These are phyloP conservation scores for Camptogramma bilineatum DNA, from an alignment of 2,888 invertebrate genomes.

Conservation along the genomic window DNA sequence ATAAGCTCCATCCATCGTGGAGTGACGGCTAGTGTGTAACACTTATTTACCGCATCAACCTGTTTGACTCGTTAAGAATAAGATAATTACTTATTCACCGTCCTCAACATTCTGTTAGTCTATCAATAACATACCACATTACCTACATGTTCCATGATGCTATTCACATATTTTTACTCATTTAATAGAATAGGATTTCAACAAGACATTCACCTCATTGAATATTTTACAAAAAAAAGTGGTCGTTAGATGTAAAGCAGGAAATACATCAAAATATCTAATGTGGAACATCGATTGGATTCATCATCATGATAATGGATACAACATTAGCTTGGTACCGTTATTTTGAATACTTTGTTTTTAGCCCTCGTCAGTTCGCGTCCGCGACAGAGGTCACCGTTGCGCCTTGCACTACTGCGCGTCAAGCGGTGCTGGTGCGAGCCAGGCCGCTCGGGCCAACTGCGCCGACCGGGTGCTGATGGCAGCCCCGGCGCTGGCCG, in stretches of 20 bases:
- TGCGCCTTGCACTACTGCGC: slow-evolving; percentile 98
- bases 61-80: slow-evolving; percentile 59
- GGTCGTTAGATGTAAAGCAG: background rate
- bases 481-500: slow-evolving; percentile 94
- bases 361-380: slow-evolving; percentile 83
- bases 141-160: background rate
- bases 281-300: background rate
- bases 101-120: slow-evolving; percentile 41
- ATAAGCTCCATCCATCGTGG: slow-evolving; percentile 16
- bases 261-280: background rate
- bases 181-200: slow-evolving; percentile 9
- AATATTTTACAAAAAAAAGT: background rate
- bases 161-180: slow-evolving; percentile 15
- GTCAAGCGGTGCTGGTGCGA: slow-evolving; percentile 90
- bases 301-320: background rate
- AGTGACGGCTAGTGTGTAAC: slow-evolving; percentile 48
- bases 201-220: slow-evolving; percentile 11
- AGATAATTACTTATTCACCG: slow-evolving; percentile 45
- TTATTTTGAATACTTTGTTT: slow-evolving; percentile 1
- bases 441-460: slow-evolving; percentile 90
- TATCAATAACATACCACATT: slow-evolving; percentile 37
- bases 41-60: slow-evolving; percentile 49
- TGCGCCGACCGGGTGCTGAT: slow-evolving; percentile 95
- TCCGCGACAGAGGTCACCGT: slow-evolving; percentile 92
- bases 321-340: background rate